phyloP scores from a whole-genome alignment of 2,888 invertebrate species.

The Eumerus sabulonum region DNA sequence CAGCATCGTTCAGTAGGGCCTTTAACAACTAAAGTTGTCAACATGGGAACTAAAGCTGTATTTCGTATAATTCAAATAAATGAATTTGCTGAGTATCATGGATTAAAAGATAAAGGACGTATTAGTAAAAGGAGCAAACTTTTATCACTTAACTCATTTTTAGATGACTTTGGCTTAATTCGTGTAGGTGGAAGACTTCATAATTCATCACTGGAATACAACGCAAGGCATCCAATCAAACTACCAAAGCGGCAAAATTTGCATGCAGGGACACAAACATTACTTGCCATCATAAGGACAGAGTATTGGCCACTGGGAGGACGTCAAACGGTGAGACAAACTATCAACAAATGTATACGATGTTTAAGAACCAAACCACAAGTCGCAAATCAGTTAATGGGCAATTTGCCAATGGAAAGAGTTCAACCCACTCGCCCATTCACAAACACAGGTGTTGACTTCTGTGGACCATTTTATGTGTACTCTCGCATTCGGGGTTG shows the following conservation, averaged over 20 bases:
- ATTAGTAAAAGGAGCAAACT: no score
- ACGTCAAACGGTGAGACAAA: neutral
- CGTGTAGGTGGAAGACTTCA: constrained; percentile 18
- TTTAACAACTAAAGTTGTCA: no score
- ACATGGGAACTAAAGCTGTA: no score
- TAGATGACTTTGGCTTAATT: neutral
- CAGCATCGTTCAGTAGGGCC: no score
- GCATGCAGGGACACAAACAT: constrained; percentile 14
- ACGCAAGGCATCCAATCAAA: constrained; percentile 15
- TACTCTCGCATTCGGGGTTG: constrained; percentile 10
- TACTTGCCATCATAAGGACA: constrained; percentile 4
- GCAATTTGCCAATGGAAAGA: constrained; percentile 6
- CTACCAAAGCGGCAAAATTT: constrained; percentile 16
- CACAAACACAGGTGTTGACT: constrained; percentile 17
- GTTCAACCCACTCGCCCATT: constrained; percentile 10
- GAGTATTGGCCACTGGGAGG: constrained; percentile 6
- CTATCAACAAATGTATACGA: constrained; percentile 6
- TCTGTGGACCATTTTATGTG: constrained; percentile 13
- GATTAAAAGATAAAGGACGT: no score
- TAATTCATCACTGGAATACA: constrained; percentile 6
- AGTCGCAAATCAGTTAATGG: constrained; percentile 13
- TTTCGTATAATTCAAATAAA: no score
- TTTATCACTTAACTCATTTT: constrained; percentile 3
- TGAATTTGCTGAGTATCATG: no score
- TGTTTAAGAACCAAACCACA: constrained; percentile 6